phyloP scores from a whole-genome alignment of 2,797 vertebrate species.

The Cichlasoma orientale region DNA sequence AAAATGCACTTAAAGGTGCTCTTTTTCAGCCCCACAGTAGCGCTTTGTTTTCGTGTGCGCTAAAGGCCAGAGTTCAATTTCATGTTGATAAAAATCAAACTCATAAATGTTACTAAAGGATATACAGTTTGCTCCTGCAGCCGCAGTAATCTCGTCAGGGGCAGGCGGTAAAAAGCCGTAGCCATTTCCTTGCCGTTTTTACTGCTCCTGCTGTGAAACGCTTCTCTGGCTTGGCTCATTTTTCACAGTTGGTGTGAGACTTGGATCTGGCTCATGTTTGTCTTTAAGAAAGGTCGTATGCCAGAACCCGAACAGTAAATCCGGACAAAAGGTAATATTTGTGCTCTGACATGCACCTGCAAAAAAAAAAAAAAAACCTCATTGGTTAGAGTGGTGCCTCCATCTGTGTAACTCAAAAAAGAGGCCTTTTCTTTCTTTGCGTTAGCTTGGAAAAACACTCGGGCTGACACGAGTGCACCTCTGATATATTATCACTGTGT shows the following conservation, averaged over 20 bases:
- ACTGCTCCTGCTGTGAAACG: slow-evolving; percentile 18
- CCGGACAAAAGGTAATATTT: background rate
- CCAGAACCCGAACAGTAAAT: slow-evolving; percentile 14
- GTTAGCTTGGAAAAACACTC: slow-evolving; percentile 1
- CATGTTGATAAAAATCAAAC: slow-evolving; percentile 24
- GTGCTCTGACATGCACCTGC: background rate
- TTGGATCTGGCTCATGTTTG: slow-evolving; percentile 16
- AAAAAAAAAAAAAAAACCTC: background rate
- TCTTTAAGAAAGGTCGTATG: background rate
- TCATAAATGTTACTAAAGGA: slow-evolving; percentile 17
- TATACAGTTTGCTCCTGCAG: slow-evolving; percentile 14
- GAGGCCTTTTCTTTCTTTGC: slow-evolving; percentile 1
- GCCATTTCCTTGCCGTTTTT: slow-evolving; percentile 21
- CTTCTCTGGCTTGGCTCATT: slow-evolving; percentile 18
- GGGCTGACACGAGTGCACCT: slow-evolving; percentile 32
- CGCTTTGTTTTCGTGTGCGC: background rate
- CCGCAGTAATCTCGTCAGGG: slow-evolving; percentile 43
- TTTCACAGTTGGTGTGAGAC: slow-evolving; percentile 4
- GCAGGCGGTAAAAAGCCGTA: slow-evolving; percentile 30
- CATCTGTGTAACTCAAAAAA: background rate
- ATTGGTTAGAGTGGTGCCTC: background rate
- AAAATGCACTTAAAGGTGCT: background rate
- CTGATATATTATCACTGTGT: slow-evolving; percentile 27
- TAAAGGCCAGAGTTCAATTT: slow-evolving; percentile 29
- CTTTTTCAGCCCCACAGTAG: background rate